Conservation (phyloP, 2,888 invertebrate species). For the Xiphydria camelus region DNA sequence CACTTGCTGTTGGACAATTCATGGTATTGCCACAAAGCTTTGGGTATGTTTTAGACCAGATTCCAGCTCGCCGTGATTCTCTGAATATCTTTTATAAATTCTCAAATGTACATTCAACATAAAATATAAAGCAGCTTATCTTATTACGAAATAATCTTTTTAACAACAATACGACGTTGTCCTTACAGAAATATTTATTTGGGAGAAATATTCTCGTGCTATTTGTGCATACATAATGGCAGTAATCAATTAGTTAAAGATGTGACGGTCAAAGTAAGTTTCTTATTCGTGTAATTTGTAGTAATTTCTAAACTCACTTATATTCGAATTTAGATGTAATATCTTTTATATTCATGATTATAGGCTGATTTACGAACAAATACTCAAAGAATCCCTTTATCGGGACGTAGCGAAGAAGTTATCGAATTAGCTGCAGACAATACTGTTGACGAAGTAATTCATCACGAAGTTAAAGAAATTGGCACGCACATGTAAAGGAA, state of each 20-base stretch:
- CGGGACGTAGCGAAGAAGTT: conserved; percentile 67
- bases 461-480: conserved; percentile 99
- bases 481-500: too few relatives aligned
- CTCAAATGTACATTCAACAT: neutral
- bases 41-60: conserved; percentile 63
- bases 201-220: conserved; percentile 97
- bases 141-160: neutral
- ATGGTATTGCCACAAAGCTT: conserved; percentile 94
- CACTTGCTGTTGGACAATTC: conserved; percentile 85
- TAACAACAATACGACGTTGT: conserved; percentile 4
- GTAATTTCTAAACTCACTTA: conserved; percentile 3
- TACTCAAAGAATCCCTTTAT: conserved; percentile 81
- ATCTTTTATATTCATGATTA: conserved; percentile 17
- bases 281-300: conserved; percentile 2
- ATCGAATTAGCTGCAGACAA: conserved; percentile 71
- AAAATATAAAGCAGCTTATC: conserved; percentile 3
- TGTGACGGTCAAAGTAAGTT: conserved; percentile 76
- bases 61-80: neutral
- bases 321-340: conserved; percentile 2
- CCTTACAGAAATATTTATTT: conserved; percentile 84
- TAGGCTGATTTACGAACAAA: conserved; percentile 93
- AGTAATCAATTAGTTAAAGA: conserved; percentile 82
- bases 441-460: conserved; percentile 92
- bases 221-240: conserved; percentile 96
- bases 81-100: conserved; percentile 3